Base-by-base conservation (phyloP, 37 sponge, comb jelly and placozoan genomes). In the Geodia barretti region DNA sequence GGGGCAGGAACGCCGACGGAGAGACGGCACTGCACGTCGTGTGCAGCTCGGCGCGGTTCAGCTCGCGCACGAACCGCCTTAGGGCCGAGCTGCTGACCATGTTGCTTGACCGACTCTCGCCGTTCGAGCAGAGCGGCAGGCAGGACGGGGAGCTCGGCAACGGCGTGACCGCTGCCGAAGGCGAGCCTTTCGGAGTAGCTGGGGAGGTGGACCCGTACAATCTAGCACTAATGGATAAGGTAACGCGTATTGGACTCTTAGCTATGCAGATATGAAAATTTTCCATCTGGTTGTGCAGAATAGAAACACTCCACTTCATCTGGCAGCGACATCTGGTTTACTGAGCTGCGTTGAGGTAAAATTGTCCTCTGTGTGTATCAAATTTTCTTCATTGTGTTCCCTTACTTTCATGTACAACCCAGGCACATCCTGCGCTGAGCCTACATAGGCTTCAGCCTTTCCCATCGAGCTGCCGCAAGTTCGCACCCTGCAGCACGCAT, bases 311-410 rank as follows among this genome's bases (percentile, higher is more conserved):
- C 89, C 93, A 29, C 83, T 92, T 2, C 93, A 92, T 58, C 43
- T 88, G 47, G 93, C 93, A 67, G 89, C 89, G 39, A 82, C 76
- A 23, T 92, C 93, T 31, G 93, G 93, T 20, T 79, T 92, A 0
- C 73, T 85, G 21, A 79, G 64, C n/a, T 92, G 93, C 78, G 93
- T 92, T 9, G 93, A 92, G 89, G 93, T 92, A 29, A 36, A 64
- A 66, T 20, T 5, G 17, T 47, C 7, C 11, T 47, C 54, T 7
- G n/a, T n/a, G n/a, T n/a, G n/a, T n/a, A n/a, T n/a, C n/a, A n/a
- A n/a, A n/a, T n/a, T n/a, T n/a, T n/a, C n/a, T n/a, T n/a, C n/a
- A 36, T 41, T 41, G 60, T 69, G 31, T 2, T 20, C 38, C 28
- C 38, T 25, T 81, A 1, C 26, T n/a, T n/a, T n/a, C n/a, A n/a